These are phyloP conservation scores for Nycticebus coucang DNA, from an alignment of 2,113 vertebrate genomes.

Conservation along the genomic window DNA sequence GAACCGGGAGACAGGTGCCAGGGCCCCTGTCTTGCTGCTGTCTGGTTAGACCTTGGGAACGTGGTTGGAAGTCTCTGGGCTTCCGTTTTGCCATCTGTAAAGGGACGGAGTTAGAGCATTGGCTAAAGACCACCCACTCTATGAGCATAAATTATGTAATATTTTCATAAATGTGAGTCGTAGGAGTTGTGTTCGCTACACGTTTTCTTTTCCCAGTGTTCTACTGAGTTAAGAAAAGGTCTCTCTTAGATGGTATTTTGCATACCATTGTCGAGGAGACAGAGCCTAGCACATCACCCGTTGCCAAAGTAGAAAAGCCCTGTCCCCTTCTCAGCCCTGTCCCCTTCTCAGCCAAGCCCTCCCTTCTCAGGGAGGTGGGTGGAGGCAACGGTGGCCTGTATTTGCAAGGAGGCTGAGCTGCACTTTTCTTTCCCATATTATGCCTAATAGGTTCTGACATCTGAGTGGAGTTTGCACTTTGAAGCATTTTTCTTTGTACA, in stretches of 20 bases:
- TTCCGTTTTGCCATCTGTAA: not conserved
- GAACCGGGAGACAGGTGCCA: rapidly evolving
- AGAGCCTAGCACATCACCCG: rapidly evolving
- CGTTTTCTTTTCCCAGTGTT: not conserved
- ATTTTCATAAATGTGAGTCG: not conserved
- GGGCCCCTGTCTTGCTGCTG: rapidly evolving
- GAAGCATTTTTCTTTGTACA: not conserved
- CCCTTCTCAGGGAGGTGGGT: too few species aligned
- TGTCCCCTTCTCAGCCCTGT: too few species aligned
- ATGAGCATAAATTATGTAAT: not conserved
- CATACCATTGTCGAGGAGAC: rapidly evolving
- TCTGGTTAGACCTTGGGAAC: not conserved
- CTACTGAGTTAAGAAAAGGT: not conserved
- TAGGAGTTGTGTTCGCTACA: not conserved
- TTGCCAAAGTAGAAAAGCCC: too few species aligned
- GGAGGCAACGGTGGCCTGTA: too few species aligned
- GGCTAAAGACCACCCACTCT: not conserved
- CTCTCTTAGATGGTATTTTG: not conserved
- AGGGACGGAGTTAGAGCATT: not conserved
- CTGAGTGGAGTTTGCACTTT: rapidly evolving
- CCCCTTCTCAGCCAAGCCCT: too few species aligned
- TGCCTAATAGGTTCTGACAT: not conserved
- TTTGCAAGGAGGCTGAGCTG: rapidly evolving
- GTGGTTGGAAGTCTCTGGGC: not conserved
- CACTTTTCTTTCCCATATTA: too few species aligned